Base-by-base conservation (phyloP, 92 coral and sea anemone genomes). In the Plumapathes pennacea region DNA sequence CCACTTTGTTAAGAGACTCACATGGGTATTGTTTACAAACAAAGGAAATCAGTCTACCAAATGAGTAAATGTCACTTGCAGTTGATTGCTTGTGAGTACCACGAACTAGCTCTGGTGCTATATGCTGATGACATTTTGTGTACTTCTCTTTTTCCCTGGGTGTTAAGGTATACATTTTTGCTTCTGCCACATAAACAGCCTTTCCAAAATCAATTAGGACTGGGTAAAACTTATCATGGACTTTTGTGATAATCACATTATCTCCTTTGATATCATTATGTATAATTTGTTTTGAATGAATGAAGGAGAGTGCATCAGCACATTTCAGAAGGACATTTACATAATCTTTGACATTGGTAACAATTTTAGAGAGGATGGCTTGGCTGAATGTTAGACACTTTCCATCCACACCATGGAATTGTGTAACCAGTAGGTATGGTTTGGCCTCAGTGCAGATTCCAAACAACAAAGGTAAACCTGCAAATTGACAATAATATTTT, bases 51-150 rank as follows among this genome's bases (percentile, higher is more conserved):
- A 81, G 25, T 39, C 56, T 38, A 13, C 88, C 88, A 66, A 75
- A 75, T 38, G 55, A 68, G 60, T 81, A 81, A 20, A 81, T 46
- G 41, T 81, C 88, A 75, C 74, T 65, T 8, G 88, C 88, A 34
- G 50, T 27, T 17, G 83, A 74, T 10, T 77, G 82, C 4, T 62
- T 23, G 10, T 74, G 77, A 36, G 81, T 81, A 2, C 88, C 88
- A 4, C 67, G 20, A 14, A 80, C 75, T 5, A 80, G 41, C 50
- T 80, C 86, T 50, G 70, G 76, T 6, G 82, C 76, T 28, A 74
- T 54, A 14, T 82, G 78, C 23, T 37, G 32, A 37, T 72, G 72
- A 12, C 51, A 58, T 25, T 58, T 82, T 19, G 78, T 32, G 26
- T 77, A 82, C 50, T 26, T 46, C 22, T 69, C 85, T 50, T 76